Conservation (phyloP, 2,113 vertebrate genomes). For the Onychostoma macrolepis region DNA sequence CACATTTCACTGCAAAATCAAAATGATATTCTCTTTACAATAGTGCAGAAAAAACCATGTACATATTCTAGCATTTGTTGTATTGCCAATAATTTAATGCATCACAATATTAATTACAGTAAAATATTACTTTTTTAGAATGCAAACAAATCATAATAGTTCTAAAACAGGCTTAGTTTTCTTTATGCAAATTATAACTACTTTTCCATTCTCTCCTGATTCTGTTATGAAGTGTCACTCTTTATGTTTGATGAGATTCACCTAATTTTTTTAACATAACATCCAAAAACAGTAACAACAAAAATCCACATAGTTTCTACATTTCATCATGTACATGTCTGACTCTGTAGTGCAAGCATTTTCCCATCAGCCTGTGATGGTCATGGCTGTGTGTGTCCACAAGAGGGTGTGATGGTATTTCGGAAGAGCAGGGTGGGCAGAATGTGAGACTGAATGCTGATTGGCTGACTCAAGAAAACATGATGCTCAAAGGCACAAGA, state of each 20-base stretch:
- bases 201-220: background rate
- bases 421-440: background rate
- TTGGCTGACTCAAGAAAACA: background rate
- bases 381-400: background rate
- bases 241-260: background rate
- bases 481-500: background rate
- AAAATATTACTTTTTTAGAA: background rate
- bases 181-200: background rate
- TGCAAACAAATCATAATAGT: background rate
- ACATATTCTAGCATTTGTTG: background rate
- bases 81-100: background rate
- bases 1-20: background rate
- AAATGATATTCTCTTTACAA: background rate
- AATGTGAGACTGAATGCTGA: background rate
- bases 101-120: background rate
- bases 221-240: background rate
- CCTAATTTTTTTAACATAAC: background rate
- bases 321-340: background rate
- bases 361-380: slow-evolving; percentile 3
- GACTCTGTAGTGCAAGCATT: background rate
- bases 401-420: background rate
- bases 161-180: background rate
- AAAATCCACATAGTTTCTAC: background rate
- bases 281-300: slow-evolving; percentile 2
- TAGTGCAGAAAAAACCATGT: background rate